These are phyloP conservation scores for Vulpes ferrilata DNA, from an alignment of 2,113 vertebrate genomes.

Conservation along the genomic window DNA sequence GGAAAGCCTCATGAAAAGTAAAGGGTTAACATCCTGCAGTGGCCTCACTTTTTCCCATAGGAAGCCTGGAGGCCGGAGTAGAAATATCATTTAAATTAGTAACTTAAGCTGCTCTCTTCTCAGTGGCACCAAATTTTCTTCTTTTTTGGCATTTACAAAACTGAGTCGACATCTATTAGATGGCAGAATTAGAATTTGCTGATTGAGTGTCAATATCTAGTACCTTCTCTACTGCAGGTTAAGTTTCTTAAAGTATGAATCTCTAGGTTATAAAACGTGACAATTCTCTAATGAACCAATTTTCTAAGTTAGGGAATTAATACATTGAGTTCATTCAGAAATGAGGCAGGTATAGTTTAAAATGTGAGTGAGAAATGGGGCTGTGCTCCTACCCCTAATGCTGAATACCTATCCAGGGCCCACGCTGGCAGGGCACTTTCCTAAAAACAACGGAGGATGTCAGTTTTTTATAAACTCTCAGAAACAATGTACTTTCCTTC, in stretches of 20 bases:
- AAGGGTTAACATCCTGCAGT: background rate
- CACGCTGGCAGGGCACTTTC: background rate
- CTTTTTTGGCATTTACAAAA: background rate
- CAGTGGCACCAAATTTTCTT: background rate
- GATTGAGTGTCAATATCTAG: background rate
- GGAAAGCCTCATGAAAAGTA: background rate
- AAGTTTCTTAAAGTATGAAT: slow-evolving; percentile 18
- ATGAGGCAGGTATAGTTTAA: background rate
- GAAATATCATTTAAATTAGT: background rate
- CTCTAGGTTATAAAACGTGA: background rate
- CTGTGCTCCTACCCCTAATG: background rate
- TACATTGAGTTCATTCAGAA: slow-evolving; percentile 3
- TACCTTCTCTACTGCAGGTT: background rate
- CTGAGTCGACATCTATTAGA: background rate
- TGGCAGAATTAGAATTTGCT: background rate
- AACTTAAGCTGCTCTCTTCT: background rate
- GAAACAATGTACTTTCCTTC: background rate
- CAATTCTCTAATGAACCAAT: background rate
- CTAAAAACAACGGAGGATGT: background rate
- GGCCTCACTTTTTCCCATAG: background rate
- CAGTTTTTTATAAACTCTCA: background rate
- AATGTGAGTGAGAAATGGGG: background rate
- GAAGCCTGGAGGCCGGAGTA: background rate
- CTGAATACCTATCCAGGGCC: background rate
- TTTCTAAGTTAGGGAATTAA: background rate